Evolutionary conservation across 1,140 invertebrate genomes (phyloP).

Genomic region (Caenorhabditis briggsae): DNA sequence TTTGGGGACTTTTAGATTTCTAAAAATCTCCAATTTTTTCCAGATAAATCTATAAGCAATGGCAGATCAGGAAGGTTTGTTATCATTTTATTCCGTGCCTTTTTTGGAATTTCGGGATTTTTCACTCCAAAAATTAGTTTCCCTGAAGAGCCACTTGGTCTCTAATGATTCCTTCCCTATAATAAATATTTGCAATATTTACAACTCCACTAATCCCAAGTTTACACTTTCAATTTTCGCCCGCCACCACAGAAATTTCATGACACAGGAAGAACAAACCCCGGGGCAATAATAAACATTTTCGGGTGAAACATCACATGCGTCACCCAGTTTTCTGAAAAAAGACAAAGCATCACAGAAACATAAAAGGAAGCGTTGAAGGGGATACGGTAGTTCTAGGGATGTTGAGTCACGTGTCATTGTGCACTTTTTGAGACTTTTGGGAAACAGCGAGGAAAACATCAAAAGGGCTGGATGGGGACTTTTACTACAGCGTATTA

Average conservation of each 20-base stretch:
- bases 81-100: not conserved
- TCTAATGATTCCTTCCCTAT: not conserved
- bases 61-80: conserved; percentile 46
- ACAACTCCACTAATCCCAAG: conserved; percentile 34
- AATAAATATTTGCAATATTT: conserved; percentile 6
- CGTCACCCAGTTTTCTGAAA: not conserved
- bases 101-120: not conserved
- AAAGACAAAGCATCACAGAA: not conserved
- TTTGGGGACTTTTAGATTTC: not conserved
- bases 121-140: not conserved
- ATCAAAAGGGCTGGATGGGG: too few relatives aligned
- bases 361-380: not conserved
- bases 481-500: too few relatives aligned
- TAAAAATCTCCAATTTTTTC: not conserved
- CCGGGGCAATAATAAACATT: not conserved
- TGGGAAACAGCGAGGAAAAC: too few relatives aligned
- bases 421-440: too few relatives aligned
- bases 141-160: not conserved
- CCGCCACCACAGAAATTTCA: not conserved
- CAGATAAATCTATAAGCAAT: not conserved
- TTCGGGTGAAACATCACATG: conserved; percentile 48
- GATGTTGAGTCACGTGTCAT: too few relatives aligned
- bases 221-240: conserved; percentile 45
- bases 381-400: not conserved
- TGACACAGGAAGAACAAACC: conserved; percentile 6